Evolutionary conservation across 2,888 invertebrate genomes (phyloP), one percentile per base, ranked within the genome.

Genomic region (Nemotelus pantherinus): DNA sequence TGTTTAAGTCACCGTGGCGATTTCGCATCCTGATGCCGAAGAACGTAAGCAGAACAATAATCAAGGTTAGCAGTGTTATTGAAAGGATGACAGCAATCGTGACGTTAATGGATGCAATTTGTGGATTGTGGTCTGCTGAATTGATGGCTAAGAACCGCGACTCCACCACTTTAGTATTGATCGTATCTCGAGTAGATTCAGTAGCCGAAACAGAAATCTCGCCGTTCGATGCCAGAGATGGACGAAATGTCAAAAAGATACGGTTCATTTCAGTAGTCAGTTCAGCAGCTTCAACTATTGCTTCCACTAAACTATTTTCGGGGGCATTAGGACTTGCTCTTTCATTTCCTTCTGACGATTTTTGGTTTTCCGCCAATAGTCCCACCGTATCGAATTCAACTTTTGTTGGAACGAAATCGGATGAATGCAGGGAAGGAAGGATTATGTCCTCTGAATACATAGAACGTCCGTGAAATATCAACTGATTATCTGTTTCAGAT

Each of bases 171-270:
- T 75, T 64, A 67, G 50, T 4, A 79, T 47, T 43, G 67, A 47
- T 10, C 45, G 82, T 81, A 77, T 82, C 81, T 43, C 82, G 81
- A 44, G 79, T 75, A 75, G 81, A 76, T 75, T 82, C 81, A 76
- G 82, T 79, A 45, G 81, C 78, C 39, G 81, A 80, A 5, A 82
- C 78, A 44, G 82, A 79, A 39, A 82, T 78, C 3, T 81, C 39
- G 76, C 81, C 81, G 44, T 50, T 77, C 80, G 79, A 77, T 72
- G 81, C 80, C 55, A 76, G 58, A 80, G 77, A 55, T 57, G 80
- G 47, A 78, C 76, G 81, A 78, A 81, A 80, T 60, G 80, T 81
- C 39, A 72, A 74, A 25, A 81, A 75, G n/a, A 80, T 79, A 4
- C 79, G 79, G 47, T 77, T 65, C 45, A 80, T 50, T 58, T 81